phyloP scores from a whole-genome alignment of 1,140 invertebrate species.

The Olivierus martensii region DNA sequence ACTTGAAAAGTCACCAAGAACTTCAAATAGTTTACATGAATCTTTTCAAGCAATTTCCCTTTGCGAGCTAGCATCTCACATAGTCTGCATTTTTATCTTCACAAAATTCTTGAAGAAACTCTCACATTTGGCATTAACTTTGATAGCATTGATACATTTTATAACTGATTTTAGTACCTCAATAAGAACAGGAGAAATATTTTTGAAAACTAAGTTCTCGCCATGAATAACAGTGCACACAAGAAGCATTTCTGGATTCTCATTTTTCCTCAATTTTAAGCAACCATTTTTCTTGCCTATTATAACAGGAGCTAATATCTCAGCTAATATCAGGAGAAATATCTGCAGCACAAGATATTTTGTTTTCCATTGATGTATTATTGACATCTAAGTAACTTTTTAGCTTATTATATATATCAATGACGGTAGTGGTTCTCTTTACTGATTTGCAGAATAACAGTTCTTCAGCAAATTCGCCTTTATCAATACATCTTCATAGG shows the following conservation, averaged over 20 bases:
- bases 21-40: too few species aligned
- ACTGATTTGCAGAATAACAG: conserved; percentile 22
- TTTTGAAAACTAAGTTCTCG: neutral
- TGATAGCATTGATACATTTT: neutral
- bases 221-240: conserved; percentile 1
- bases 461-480: conserved; percentile 8
- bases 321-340: conserved; percentile 2
- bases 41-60: too few species aligned
- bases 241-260: conserved; percentile 8
- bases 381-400: neutral
- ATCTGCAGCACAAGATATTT: conserved; percentile 1
- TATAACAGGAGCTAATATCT: neutral
- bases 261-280: conserved; percentile 9
- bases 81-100: conserved; percentile 2
- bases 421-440: conserved; percentile 17
- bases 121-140: neutral
- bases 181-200: conserved; percentile 1
- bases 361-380: conserved; percentile 4
- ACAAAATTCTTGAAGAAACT: conserved; percentile 1
- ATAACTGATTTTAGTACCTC: neutral
- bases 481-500: conserved; percentile 20
- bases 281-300: conserved; percentile 6
- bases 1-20: too few species aligned
- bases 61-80: neutral
- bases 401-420: conserved; percentile 16